Percentiles rank a stretch among this genome's conserved stretches.
Conservation (phyloP, 2,797 vertebrate species). For the Xerus rutilus region DNA sequence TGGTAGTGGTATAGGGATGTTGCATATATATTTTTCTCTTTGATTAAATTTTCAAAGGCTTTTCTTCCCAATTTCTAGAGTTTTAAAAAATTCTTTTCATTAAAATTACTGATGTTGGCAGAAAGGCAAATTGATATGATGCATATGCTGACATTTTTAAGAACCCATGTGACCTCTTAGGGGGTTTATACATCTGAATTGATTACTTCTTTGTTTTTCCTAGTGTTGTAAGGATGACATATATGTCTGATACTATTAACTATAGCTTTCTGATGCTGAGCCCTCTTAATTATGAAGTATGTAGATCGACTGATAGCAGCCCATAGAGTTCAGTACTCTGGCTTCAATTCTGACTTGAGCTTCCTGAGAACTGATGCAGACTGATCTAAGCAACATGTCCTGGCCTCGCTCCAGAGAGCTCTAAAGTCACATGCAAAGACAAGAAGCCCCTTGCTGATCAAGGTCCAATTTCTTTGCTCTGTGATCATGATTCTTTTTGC, state of each 20-base stretch:
- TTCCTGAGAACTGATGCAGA: neutral
- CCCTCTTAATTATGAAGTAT: neutral
- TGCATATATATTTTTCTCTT: neutral
- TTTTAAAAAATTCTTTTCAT: neutral
- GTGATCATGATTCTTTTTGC: neutral
- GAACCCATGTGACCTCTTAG: neutral
- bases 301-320: neutral
- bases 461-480: neutral
- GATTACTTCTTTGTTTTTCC: neutral
- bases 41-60: conserved; percentile 17
- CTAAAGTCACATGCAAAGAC: neutral
- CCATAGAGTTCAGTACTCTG: neutral
- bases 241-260: conserved; percentile 23
- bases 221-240: neutral
- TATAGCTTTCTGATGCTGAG: conserved; percentile 11
- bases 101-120: conserved; percentile 22
- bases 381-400: neutral
- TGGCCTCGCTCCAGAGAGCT: neutral
- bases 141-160: neutral
- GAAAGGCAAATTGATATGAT: neutral
- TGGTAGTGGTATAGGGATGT: accelerated
- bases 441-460: neutral
- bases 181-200: neutral
- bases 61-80: neutral
- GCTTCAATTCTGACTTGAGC: neutral